A percentile compares a stretch with the other conserved stretches of the same genome.
Evolutionary conservation across 2,797 vertebrate genomes (phyloP).

Genomic region (Delichon dasypus): DNA sequence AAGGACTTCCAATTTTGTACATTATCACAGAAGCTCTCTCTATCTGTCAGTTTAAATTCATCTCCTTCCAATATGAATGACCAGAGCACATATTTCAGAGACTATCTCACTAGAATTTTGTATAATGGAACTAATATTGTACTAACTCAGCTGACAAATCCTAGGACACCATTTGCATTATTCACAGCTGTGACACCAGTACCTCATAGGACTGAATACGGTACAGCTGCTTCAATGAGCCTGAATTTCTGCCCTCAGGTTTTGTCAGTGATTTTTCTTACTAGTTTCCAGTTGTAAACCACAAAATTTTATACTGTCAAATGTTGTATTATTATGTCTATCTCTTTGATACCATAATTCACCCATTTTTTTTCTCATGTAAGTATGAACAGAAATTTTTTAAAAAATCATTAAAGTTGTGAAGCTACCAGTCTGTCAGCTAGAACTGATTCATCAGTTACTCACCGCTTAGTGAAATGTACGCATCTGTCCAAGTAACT

Average conservation of each 20-base stretch:
- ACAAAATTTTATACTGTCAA: not conserved
- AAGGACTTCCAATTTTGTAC: not conserved
- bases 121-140: not conserved
- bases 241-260: not conserved
- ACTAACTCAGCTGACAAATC: not conserved
- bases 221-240: not conserved
- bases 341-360: not conserved
- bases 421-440: not conserved
- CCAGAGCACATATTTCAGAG: not conserved
- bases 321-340: not conserved
- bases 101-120: not conserved
- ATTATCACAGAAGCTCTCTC: not conserved
- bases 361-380: not conserved
- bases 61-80: not conserved
- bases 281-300: not conserved
- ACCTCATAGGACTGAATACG: not conserved
- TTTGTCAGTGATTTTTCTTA: not conserved
- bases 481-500: not conserved
- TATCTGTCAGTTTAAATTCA: not conserved
- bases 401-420: not conserved
- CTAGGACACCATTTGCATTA: not conserved
- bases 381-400: not conserved
- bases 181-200: not conserved
- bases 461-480: not conserved
- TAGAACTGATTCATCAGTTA: not conserved